A percentile compares a stretch with the other conserved stretches of the same genome.
These are phyloP conservation scores for Cyanistes caeruleus DNA, from an alignment of 2,113 vertebrate genomes.

Conservation along the genomic window DNA sequence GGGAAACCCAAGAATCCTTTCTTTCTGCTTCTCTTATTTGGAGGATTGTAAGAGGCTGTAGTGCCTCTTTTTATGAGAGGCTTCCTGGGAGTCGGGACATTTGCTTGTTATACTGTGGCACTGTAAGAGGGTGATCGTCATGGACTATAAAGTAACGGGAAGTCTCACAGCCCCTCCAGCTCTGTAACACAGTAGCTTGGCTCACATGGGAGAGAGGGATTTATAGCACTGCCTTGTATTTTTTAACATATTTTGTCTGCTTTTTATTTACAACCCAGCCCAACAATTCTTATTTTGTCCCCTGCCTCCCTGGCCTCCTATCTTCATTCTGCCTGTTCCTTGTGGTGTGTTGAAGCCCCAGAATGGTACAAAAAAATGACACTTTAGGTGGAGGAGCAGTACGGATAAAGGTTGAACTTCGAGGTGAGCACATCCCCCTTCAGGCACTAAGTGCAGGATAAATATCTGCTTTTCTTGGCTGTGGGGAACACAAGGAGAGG, in stretches of 20 bases:
- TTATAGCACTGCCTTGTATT: slow-evolving; percentile 51
- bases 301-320: background rate
- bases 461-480: background rate
- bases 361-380: background rate
- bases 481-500: background rate
- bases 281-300: slow-evolving; percentile 10
- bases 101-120: slow-evolving; percentile 59
- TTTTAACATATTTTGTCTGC: slow-evolving; percentile 52
- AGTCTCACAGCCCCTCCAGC: slow-evolving; percentile 60
- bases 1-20: background rate
- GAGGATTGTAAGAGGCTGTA: background rate
- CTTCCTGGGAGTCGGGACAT: slow-evolving; percentile 53
- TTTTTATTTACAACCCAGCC: slow-evolving; percentile 44
- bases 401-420: background rate
- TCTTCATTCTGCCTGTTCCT: background rate
- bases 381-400: background rate
- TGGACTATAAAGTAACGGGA: slow-evolving; percentile 54
- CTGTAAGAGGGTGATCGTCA: slow-evolving; percentile 47
- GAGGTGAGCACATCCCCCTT: background rate
- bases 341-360: background rate
- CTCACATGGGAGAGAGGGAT: slow-evolving; percentile 40
- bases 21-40: background rate
- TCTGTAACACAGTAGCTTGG: slow-evolving; percentile 6
- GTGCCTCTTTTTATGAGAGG: slow-evolving; percentile 30
- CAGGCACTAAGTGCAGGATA: background rate